Base-by-base conservation (phyloP, 2,113 vertebrate genomes). In the Trematomus loennbergii region DNA sequence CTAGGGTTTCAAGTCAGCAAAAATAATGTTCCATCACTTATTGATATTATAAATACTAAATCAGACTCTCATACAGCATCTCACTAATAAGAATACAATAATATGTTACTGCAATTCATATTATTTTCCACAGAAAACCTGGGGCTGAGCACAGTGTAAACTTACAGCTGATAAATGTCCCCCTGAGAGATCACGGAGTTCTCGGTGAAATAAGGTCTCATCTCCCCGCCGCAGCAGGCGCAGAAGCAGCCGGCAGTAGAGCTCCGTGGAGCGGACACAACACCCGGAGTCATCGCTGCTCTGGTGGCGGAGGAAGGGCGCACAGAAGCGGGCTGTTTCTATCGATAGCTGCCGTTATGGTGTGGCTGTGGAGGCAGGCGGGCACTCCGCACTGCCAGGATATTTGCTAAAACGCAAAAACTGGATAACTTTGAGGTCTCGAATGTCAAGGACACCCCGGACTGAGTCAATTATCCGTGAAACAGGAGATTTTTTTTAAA, bases 231-330 rank as follows among this genome's bases (percentile, higher is more conserved):
- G 78, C 92, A 88, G 83, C 71, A 87, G 49, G 59, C 73, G 82
- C 89, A 92, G 73, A 87, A 87, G 76, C 90, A 90, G 66, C 72
- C 79, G 85, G 57, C 29, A 0, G 84, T 81, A 0, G 87, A 88
- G 90, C 87, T 85, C 75, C 88, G 87, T 5, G 87, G 89, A 48
- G 88, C 78, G 73, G 84, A 72, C 57, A 84, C 88, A 9, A 91
- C 88, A 49, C 89, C 93, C 53, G 91, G 91, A 75, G 91, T 89
- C 93, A 94, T 93, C 61, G 85, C 81, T 86, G 88, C 57, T 75
- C 40, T n/a, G 70, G 68, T 17, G 63, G 53, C 81, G 20, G 65
- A 16, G 5, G 2, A 15, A 71, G 65, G 45, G 13, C 46, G 68
- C 70, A 10, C 60, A 36, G 49, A 46, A 5, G 60, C 55, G 58